phyloP scores from a whole-genome alignment of 2,113 vertebrate genomes.

The Opisthocomus hoazin region DNA sequence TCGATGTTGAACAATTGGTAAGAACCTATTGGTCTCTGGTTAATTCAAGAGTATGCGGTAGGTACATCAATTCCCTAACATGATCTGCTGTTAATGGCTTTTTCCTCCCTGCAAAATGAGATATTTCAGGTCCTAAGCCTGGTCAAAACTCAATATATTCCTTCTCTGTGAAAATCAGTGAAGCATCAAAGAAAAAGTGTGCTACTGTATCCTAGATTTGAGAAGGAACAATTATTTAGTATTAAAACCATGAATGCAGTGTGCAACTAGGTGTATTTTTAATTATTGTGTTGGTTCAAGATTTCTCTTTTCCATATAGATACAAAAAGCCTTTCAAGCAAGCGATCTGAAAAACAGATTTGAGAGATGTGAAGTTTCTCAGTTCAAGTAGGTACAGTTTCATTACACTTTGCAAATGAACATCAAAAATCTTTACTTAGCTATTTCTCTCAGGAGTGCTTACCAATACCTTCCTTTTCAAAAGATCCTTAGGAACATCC shows the following conservation, averaged over 20 bases:
- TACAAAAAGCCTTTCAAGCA: constrained; percentile 68
- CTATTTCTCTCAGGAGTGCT: background rate
- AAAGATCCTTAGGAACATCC: background rate
- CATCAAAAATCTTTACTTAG: background rate
- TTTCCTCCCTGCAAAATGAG: background rate
- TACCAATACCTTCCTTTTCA: background rate
- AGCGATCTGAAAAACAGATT: constrained; percentile 67
- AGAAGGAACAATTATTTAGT: background rate
- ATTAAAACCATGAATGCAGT: background rate
- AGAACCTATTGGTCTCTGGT: background rate
- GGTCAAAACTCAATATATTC: background rate
- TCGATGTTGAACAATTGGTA: constrained; percentile 77
- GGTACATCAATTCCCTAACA: background rate
- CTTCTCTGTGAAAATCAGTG: background rate
- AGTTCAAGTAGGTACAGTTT: constrained; percentile 68
- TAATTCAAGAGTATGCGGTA: background rate
- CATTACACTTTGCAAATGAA: background rate
- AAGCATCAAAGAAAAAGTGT: background rate
- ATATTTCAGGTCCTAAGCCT: background rate
- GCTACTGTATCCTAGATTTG: background rate
- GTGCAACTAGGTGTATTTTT: background rate
- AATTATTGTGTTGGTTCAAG: background rate
- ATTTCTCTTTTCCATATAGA: constrained; percentile 39
- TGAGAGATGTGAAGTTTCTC: constrained; percentile 56
- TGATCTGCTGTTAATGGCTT: background rate